Base-by-base conservation (phyloP, 2,888 invertebrate genomes). In the Sylvicola cinctus region DNA sequence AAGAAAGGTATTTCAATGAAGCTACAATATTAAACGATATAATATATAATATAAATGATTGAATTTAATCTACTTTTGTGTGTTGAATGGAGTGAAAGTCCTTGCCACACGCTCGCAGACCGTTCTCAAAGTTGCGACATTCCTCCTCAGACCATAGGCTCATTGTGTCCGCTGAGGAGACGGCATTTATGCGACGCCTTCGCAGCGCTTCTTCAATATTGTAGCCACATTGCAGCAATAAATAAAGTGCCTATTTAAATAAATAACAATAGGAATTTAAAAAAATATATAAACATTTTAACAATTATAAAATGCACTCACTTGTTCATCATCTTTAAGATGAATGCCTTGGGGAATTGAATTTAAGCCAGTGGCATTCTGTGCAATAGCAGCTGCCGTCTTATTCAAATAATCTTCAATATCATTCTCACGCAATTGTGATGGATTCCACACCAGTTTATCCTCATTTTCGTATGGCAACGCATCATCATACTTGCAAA, bases 111-210 rank as follows among this genome's bases (percentile, higher is more conserved):
- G 74, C 73, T 49, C 88, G 72, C 7, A 98, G 68, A 27, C 95
- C 96, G 49, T 81, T 80, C 64, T 98, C 96, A 60, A 98, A 98
- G 55, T 88, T 87, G 36, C 84, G 70, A 57, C 91, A 91, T 53
- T 98, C 96, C 49, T 93, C 91, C 54, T 95, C 93, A 2, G 91
- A 90, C 93, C 95, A 96, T 3, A 84, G 65, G 46, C 81, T 84
- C 64, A 77, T 74, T 8, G 52, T 48, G 36, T 55, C 47, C 16
- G 60, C 52, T 5, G 43, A 40, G 1, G 68, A 65, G 35, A 78
- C 66, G 6, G 72, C 70, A 43, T 78, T 75, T 50, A 84, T 70
- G 32, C 78, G 66, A 37, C 77, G 70, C 34, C 90, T 64, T 38
- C 90, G 61, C 35, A 91, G 55, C 1, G 93, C 93, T 60, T 93